Base-by-base conservation (phyloP, 2,113 vertebrate species). In the Syrmaticus mikado region DNA sequence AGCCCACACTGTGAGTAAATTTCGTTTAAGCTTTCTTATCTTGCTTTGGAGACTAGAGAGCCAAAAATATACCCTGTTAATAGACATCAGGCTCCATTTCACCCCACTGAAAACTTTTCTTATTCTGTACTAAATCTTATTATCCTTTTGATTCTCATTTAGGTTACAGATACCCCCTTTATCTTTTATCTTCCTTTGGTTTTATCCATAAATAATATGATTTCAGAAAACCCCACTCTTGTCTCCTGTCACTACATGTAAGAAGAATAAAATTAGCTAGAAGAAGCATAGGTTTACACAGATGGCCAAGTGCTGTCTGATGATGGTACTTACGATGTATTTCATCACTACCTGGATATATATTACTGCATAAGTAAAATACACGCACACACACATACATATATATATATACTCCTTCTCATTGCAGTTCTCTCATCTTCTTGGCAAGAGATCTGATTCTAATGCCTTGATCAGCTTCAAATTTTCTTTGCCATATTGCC, bases 101-200 rank as follows among this genome's bases (percentile, higher is more conserved):
- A 71, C 72, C 12, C n/a, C 19, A 46, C 30, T 72, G 68, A 67
- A 88, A 85, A 60, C 68, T 85, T 83, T 83, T 41, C 9, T 68
- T 92, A 57, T 60, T 41, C 1, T 83, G 52, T 91, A n/a, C 38
- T 88, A 78, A 77, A 92, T 94, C 52, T 43, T 94, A 18, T 94
- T 90, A 92, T 75, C 94, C 91, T 92, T 96, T 90, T 94, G 91
- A 79, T 52, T 95, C 68, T 71, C 65, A 87, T 89, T 94, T 90
- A 85, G 57, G 57, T 27, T 52, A 14, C 25, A 83, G 82, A 64
- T 92, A 85, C 27, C 16, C 27, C 24, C 77, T 91, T 94, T 93
- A 78, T 87, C 32, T 84, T 87, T 88, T 87, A 87, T 96, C 93
- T 85, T 92, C 92, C 87, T 92, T 93, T 94, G 85, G 89, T 94